Percentiles rank a stretch among this genome's conserved stretches.
These are phyloP conservation scores for Muricea muricata DNA, from an alignment of 92 coral and sea anemone genomes.

Conservation along the genomic window DNA sequence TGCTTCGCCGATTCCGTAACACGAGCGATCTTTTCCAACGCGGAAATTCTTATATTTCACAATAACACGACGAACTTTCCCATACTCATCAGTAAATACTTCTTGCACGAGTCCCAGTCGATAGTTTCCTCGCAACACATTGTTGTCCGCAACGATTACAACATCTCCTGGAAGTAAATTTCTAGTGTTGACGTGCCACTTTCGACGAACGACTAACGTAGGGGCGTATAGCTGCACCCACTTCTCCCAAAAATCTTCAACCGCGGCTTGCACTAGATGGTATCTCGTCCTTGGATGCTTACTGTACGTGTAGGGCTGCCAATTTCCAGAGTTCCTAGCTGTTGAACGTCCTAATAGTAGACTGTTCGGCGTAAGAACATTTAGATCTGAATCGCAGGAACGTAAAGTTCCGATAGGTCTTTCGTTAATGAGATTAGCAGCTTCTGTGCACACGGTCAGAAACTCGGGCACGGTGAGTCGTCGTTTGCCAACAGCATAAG, in stretches of 20 bases:
- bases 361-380: slow-evolving; percentile 57
- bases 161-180: slow-evolving; percentile 70
- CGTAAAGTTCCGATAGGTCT: slow-evolving; percentile 55
- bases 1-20: slow-evolving; percentile 4
- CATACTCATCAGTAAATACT: slow-evolving; percentile 25
- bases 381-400: slow-evolving; percentile 17
- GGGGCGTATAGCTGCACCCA: slow-evolving; percentile 74
- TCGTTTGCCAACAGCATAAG: slow-evolving; percentile 53
- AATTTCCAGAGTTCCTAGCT: slow-evolving; percentile 55
- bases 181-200: slow-evolving; percentile 57
- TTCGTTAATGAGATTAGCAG: slow-evolving; percentile 62
- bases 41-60: not conserved
- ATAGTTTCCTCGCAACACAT: slow-evolving; percentile 63
- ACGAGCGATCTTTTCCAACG: not conserved
- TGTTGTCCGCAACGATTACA: slow-evolving; percentile 69
- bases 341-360: slow-evolving; percentile 62
- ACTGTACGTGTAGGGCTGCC: slow-evolving; percentile 45
- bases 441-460: slow-evolving; percentile 59
- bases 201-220: slow-evolving; percentile 52
- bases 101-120: slow-evolving; percentile 42
- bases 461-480: slow-evolving; percentile 60
- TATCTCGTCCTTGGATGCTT: slow-evolving; percentile 43
- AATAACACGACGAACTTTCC: not conserved
- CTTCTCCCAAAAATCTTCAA: slow-evolving; percentile 58
- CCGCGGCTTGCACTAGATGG: slow-evolving; percentile 49